Evolutionary conservation across 2,888 invertebrate species (phyloP), one percentile per base, ranked within the genome.

Genomic region (Loripinus fragilis): DNA sequence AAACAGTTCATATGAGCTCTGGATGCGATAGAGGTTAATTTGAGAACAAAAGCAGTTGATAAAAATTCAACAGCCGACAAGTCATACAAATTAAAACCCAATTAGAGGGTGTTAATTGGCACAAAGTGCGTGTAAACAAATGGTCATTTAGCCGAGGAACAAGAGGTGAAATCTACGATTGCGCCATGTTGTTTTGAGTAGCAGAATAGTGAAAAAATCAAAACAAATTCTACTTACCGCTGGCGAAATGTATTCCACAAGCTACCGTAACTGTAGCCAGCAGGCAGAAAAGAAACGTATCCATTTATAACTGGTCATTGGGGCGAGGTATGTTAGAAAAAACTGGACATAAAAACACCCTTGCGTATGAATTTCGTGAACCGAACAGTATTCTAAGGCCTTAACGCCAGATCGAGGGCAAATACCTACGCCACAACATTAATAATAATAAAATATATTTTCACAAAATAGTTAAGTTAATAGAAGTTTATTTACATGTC

Each of bases 301-400:
- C 81, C 81, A 81, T 81, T 70, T 78, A 71, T 69, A 69, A 33
- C 66, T 68, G 70, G 42, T 71, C 81, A 81, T 81, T 70, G 67
- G 81, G 81, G 70, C 81, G 45, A 73, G 42, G 73, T 78, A 50
- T 70, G 68, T 78, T 48, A n/a, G 73, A 67, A 76, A 71, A 48
- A 67, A 70, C 69, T 71, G 76, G 75, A 73, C 73, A 81, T 76
- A 81, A 74, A 72, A 77, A 73, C 71, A 55, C 75, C 74, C 67
- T 73, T 68, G 69, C 71, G 52, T 66, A 70, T 60, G 60, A 60
- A 60, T 60, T 60, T 60, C 33, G 25, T 60, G 60, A 60, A 33
- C 60, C 60, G 60, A 60, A 60, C 23, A 3, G 60, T 60, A 5
- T 33, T 60, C 60, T 60, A 10, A 28, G 60, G 60, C 60, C 60